phyloP scores from a whole-genome alignment of 1,140 invertebrate genomes.

The Meteorus sp. region DNA sequence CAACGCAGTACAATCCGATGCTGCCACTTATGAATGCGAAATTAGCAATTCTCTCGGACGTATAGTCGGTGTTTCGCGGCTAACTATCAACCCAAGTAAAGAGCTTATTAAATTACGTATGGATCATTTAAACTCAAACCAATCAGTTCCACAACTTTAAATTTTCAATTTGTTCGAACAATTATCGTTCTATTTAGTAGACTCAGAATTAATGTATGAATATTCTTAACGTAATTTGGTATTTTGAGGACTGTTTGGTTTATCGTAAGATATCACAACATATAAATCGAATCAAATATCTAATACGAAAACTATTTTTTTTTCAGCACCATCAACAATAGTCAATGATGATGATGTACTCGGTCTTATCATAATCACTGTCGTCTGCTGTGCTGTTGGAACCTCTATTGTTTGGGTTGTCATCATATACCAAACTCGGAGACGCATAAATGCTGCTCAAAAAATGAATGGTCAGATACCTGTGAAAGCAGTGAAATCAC shows the following conservation, averaged over 20 bases:
- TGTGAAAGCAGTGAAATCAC: constrained; percentile 13
- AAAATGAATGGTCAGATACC: constrained; percentile 31
- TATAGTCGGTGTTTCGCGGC: constrained; percentile 59
- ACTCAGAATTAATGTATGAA: too few species aligned
- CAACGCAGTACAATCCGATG: constrained; percentile 73
- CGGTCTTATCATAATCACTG: constrained; percentile 85
- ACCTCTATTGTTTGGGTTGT: constrained; percentile 91
- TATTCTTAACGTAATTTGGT: too few species aligned
- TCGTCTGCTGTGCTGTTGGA: constrained; percentile 85
- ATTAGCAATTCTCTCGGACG: constrained; percentile 83
- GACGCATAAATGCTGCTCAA: constrained; percentile 58
- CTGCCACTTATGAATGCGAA: constrained; percentile 86
- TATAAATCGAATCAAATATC: too few species aligned
- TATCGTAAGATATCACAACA: too few species aligned
- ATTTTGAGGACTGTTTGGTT: too few species aligned
- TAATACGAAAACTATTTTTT: too few species aligned
- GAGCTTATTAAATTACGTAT: constrained; percentile 30
- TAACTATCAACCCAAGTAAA: constrained; percentile 63
- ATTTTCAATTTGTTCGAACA: too few species aligned
- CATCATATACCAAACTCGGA: constrained; percentile 85
- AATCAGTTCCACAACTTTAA: too few species aligned
- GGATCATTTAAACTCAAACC: too few species aligned
- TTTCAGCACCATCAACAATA: constrained; percentile 48
- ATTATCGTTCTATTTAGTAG: too few species aligned
- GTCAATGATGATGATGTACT: constrained; percentile 72